These are phyloP conservation scores for Drosophila bocqueti DNA, from an alignment of 1,140 invertebrate genomes.

Conservation along the genomic window DNA sequence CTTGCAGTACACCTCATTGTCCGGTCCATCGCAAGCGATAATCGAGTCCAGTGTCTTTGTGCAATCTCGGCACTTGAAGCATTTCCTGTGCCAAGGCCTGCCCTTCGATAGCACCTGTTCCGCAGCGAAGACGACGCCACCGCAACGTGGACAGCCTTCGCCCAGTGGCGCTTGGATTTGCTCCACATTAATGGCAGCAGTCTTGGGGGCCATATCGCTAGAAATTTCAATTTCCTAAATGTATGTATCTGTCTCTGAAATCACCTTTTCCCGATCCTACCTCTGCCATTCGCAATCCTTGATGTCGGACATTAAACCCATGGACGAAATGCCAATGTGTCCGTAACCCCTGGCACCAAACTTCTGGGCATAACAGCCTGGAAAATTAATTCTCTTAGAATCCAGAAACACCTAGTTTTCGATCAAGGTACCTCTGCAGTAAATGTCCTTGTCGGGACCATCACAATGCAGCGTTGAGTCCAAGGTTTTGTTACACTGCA, in stretches of 20 bases:
- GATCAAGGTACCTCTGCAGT: slow-evolving; percentile 93
- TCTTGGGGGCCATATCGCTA: slow-evolving; percentile 52
- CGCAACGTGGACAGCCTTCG: slow-evolving; percentile 95
- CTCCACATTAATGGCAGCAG: slow-evolving; percentile 91
- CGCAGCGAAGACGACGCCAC: slow-evolving; percentile 95
- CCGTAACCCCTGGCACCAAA: slow-evolving; percentile 89
- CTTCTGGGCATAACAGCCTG: slow-evolving; percentile 86
- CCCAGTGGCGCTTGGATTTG: slow-evolving; percentile 92
- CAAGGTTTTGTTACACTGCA: slow-evolving; percentile 95
- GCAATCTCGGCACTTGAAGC: slow-evolving; percentile 98
- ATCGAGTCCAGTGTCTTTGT: slow-evolving; percentile 96
- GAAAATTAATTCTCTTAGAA: slow-evolving; percentile 14
- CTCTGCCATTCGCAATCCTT: slow-evolving; percentile 88
- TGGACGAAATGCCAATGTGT: slow-evolving; percentile 92
- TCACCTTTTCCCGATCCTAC: slow-evolving; percentile 33
- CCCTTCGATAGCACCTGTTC: slow-evolving; percentile 95
- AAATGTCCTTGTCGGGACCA: slow-evolving; percentile 97
- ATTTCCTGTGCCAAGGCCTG: slow-evolving; percentile 98
- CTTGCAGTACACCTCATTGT: slow-evolving; percentile 93
- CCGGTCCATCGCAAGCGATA: slow-evolving; percentile 95
- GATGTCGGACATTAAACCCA: slow-evolving; percentile 89
- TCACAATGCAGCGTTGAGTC: slow-evolving; percentile 98
- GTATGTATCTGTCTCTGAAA: no score
- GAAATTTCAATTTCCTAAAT: background rate
- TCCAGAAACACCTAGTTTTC: background rate